Percentiles rank a stretch among this genome's conserved stretches.
These are phyloP conservation scores for Drosophila triauraria DNA, from an alignment of 1,140 invertebrate genomes.

Conservation along the genomic window DNA sequence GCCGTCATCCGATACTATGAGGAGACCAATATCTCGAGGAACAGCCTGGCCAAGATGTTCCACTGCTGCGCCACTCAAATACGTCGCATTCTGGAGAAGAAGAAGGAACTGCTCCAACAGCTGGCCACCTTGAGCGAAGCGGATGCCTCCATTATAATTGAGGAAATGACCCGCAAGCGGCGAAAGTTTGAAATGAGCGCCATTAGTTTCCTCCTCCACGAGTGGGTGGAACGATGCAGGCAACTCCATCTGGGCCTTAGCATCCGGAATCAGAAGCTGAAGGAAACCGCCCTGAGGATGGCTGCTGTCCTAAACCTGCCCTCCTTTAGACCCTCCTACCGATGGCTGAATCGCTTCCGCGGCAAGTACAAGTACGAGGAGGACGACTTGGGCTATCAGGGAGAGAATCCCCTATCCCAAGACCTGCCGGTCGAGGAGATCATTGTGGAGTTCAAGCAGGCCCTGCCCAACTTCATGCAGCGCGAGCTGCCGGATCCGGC, in stretches of 20 bases:
- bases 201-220: constrained; percentile 76
- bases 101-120: constrained; percentile 74
- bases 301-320: constrained; percentile 74
- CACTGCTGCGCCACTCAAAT: constrained; percentile 83
- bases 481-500: constrained; percentile 57
- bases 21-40: constrained; percentile 77
- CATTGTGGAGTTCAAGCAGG: constrained; percentile 76
- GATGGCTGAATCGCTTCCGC: constrained; percentile 80
- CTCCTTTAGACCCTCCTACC: constrained; percentile 74
- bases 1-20: constrained; percentile 82
- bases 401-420: constrained; percentile 31
- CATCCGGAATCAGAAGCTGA: constrained; percentile 75
- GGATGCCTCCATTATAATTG: constrained; percentile 76
- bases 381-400: constrained; percentile 68
- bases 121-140: constrained; percentile 74
- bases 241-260: constrained; percentile 54
- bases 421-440: constrained; percentile 74
- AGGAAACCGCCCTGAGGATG: constrained; percentile 74
- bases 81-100: constrained; percentile 78
- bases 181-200: constrained; percentile 83
- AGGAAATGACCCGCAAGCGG: constrained; percentile 81
- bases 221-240: constrained; percentile 77
- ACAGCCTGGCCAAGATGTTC: constrained; percentile 81
- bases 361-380: constrained; percentile 79
- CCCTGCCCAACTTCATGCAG: constrained; percentile 80